phyloP scores from a whole-genome alignment of 1,140 invertebrate species.

The Neodiprion lecontei region DNA sequence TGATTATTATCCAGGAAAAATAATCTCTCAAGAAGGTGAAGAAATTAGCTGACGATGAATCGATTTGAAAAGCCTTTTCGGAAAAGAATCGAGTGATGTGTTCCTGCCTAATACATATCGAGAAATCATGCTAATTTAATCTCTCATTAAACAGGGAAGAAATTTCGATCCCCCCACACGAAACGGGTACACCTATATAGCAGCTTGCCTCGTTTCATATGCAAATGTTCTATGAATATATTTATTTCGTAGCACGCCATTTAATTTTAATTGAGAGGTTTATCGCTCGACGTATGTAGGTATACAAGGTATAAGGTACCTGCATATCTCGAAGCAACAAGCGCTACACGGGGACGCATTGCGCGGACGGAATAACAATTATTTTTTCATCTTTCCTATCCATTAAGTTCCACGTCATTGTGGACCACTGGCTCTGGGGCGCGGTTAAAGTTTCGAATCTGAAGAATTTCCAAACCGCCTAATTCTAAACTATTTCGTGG shows the following conservation, averaged over 20 bases:
- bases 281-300: neutral
- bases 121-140: too few relatives aligned
- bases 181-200: neutral
- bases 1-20: too few relatives aligned
- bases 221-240: slow-evolving; percentile 7
- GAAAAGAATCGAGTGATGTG: too few relatives aligned
- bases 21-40: too few relatives aligned
- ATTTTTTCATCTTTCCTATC: neutral
- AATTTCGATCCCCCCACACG: neutral
- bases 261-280: slow-evolving; percentile 5
- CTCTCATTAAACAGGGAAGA: neutral
- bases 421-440: too few relatives aligned
- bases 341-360: neutral
- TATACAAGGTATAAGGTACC: neutral
- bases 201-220: neutral
- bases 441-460: too few relatives aligned
- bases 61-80: too few relatives aligned
- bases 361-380: neutral
- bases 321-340: neutral
- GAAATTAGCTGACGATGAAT: too few relatives aligned
- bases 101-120: too few relatives aligned
- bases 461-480: too few relatives aligned
- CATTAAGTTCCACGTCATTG: neutral
- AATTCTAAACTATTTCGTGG: too few relatives aligned
- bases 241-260: neutral